Percentiles rank a stretch among this genome's conserved stretches.
Evolutionary conservation across 1,140 invertebrate species (phyloP).

Genomic region (Diploscapter pachys): DNA sequence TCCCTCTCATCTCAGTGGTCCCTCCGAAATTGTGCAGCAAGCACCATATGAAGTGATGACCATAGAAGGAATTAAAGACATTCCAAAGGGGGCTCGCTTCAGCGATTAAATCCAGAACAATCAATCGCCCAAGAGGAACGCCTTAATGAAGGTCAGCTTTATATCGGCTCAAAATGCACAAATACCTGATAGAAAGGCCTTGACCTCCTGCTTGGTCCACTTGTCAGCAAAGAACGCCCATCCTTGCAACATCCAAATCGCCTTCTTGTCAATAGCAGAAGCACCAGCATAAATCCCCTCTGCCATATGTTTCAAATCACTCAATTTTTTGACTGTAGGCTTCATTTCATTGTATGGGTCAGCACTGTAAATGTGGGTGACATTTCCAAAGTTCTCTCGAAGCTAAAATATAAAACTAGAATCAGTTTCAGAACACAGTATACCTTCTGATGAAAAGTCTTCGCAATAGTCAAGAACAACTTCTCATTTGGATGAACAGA

Average conservation of each 20-base stretch:
- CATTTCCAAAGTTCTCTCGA: neutral
- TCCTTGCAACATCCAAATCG: constrained; percentile 25
- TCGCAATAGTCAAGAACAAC: constrained; percentile 20
- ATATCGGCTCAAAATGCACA: too few relatives aligned
- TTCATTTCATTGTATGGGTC: too few relatives aligned
- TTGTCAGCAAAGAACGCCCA: constrained; percentile 31
- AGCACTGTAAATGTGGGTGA: too few relatives aligned
- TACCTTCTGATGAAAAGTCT: constrained; percentile 16
- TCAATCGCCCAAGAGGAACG: constrained; percentile 13
- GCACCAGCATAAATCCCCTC: too few relatives aligned
- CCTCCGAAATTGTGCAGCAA: constrained; percentile 35
- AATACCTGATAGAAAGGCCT: constrained; percentile 16
- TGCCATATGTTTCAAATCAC: too few relatives aligned
- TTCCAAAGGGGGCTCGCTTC: constrained; percentile 21
- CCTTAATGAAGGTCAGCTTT: neutral
- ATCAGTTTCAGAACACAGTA: too few relatives aligned
- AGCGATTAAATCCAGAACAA: constrained; percentile 29
- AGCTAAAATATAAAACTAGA: too few relatives aligned
- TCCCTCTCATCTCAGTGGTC: constrained; percentile 29
- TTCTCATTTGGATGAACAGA: constrained; percentile 23
- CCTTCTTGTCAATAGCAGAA: too few relatives aligned
- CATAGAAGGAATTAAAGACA: constrained; percentile 15
- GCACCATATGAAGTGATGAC: constrained; percentile 28
- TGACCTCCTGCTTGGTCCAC: constrained; percentile 26
- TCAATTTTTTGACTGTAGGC: too few relatives aligned